Base-by-base conservation (phyloP, 2,113 vertebrate species). In the Saguinus imperator region DNA sequence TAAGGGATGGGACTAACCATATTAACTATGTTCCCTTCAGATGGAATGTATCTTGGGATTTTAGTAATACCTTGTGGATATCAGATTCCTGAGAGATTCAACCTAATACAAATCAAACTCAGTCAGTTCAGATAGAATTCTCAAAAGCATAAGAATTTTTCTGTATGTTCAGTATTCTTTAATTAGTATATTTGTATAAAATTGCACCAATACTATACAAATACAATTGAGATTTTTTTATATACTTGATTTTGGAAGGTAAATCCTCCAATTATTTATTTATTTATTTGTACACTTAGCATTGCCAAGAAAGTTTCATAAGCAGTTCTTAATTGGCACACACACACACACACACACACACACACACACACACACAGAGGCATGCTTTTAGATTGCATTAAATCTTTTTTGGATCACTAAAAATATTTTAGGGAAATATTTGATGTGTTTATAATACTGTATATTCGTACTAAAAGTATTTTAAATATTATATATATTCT, bases 21-120 rank as follows among this genome's bases (percentile, higher is more conserved):
- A 80, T n/a, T 52, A 94, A 52, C 18, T 77, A 6, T 21, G 68
- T 80, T 94, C 93, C 61, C 77, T 87, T 90, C 90, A 76, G 94
- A 89, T 18, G 29, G 0, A 76, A 58, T 14, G 4, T 6, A 79
- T 2, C 17, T 43, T 87, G 61, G 50, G 64, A 37, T 5, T 57
- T 91, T 83, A 64, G 61, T 77, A 94, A 79, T 48, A n/a, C 1
- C 3, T 37, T 61, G 4, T 58, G n/a, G 43, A 52, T 27, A 68
- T 83, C 45, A 13, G 11, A 87, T 75, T 6, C 57, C 40, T 86
- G 23, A 12, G 86, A 96, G 35, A 85, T 16, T 87, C 48, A 84
- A 2, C 6, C 4, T 23, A 75, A 89, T 29, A 58, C 11, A 55
- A 94, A 40, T 80, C n/a, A 90, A 29, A 82, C 25, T 12, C 2